Base-by-base conservation (phyloP, 2,888 invertebrate genomes). In the Archips crataeganus region DNA sequence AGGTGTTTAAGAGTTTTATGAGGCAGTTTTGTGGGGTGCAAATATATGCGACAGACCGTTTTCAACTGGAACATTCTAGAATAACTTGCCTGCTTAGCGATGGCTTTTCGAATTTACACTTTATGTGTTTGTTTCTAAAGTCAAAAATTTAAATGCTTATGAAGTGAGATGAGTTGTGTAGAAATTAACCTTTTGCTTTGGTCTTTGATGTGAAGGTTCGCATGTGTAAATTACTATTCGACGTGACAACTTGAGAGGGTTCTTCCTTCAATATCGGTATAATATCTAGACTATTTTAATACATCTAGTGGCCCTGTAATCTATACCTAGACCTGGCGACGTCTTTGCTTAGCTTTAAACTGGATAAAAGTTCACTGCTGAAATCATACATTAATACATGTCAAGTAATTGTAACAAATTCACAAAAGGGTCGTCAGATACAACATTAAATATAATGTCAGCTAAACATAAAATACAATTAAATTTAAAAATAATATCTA, bases 41-140 rank as follows among this genome's bases (percentile, higher is more conserved):
- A 79, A 85, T 81, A 80, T 85, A 85, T 80, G 81, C 79, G 83
- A 80, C 80, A 80, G 77, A 75, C 76, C 76, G 76, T 77, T 78
- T 75, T 75, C 77, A 80, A 78, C 80, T 78, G 79, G 10, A 11
- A 57, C 23, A 8, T 32, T 32, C 57, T 57, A 11, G 32, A 32
- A 57, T 10, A 32, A 57, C 54, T 54, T 57, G 32, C 10, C 10
- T 32, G 13, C 9, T 54, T 54, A 3, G 32, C 32, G 8, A 57
- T 32, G 32, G 57, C 57, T 11, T 23, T 3, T 10, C 3, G 6
- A 57, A n/a, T 10, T 9, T 8, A 9, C 9, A 32, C 11, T 4
- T 54, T 15, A 23, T 54, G 9, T 23, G 2, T 54, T 54, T 10
- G 32, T 3, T 3, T 11, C 10, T 57, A 32, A 32, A 57, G 32